Evolutionary conservation across 37 sponge, comb jelly and placozoan genomes (phyloP), one percentile per base, ranked within the genome.

Genomic region (Ephydatia muelleri): DNA sequence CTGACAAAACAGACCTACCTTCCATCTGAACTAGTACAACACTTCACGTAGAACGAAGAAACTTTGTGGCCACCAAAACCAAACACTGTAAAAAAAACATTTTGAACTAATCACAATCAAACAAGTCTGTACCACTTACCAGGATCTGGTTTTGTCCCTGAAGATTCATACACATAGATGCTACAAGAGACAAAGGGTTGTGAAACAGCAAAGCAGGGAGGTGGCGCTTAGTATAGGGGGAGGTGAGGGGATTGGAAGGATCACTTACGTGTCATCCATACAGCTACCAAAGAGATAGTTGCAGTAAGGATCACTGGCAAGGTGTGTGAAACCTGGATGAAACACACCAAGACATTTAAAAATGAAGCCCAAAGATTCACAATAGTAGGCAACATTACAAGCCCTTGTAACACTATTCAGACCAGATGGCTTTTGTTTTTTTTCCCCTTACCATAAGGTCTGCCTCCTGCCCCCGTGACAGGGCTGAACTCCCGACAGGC

Each of bases 11-110:
- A 16, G 22, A 36, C 40, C 43, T 73, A 93, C 82, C 81, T 78
- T 77, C 86, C 84, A 39, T 88, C 91, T 1, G 80, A 72, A 83
- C 94, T 94, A 13, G 91, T 11, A 34, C 80, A 68, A 13, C 83
- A 49, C 78, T 94, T 94, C 38, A 91, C 83, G 79, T 88, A 94
- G 77, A 85, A 94, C 16, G 85, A 67, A 31, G 86, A 85, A 26
- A 67, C 74, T 3, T 80, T 81, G 32, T 84, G 85, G 14, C 94
- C 94, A 91, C 82, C 75, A 74, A 84, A 92, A 5, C 36, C 72
- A 49, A 28, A 16, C 28, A 84, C 82, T 81, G 70, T 38, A 83
- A 28, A 22, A 8, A 36, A 43, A 29, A 19, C 29, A 70, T 38
- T 13, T 32, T 38, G 39, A 75, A 8, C 11, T 22, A 11, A 23